phyloP scores from a whole-genome alignment of 1,140 invertebrate genomes.

The Monochamus saltuarius region DNA sequence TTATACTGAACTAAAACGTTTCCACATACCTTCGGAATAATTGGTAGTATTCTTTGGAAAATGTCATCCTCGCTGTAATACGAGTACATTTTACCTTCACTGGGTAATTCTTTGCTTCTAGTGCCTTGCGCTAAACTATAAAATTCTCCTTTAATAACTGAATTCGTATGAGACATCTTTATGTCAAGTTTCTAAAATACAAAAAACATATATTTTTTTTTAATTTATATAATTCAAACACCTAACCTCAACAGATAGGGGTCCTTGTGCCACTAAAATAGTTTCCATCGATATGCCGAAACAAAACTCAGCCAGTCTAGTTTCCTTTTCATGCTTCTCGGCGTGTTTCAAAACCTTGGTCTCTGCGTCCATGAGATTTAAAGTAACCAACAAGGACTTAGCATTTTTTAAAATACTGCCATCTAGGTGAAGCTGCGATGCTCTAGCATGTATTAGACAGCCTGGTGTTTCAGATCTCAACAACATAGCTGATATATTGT shows the following conservation, averaged over 20 bases:
- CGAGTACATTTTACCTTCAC: background rate
- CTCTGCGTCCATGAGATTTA: slow-evolving; percentile 61
- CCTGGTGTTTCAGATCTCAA: slow-evolving; percentile 65
- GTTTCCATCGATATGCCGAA: slow-evolving; percentile 75
- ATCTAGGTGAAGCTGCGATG: slow-evolving; percentile 75
- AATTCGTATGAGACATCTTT: slow-evolving; percentile 67
- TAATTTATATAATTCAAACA: background rate
- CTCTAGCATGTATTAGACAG: slow-evolving; percentile 74
- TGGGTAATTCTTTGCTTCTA: background rate
- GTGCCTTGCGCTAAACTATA: slow-evolving; percentile 46
- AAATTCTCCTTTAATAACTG: slow-evolving; percentile 65
- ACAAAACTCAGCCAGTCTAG: slow-evolving; percentile 67
- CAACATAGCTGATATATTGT: slow-evolving; percentile 75
- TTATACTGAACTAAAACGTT: slow-evolving; percentile 11
- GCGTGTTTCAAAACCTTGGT: slow-evolving; percentile 55
- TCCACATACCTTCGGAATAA: slow-evolving; percentile 70
- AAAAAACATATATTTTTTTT: background rate
- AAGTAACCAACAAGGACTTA: slow-evolving; percentile 70
- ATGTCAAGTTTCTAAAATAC: slow-evolving; percentile 69
- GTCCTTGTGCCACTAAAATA: slow-evolving; percentile 71
- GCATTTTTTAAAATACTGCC: slow-evolving; percentile 72
- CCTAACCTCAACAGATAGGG: slow-evolving; percentile 73
- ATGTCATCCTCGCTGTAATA: slow-evolving; percentile 35
- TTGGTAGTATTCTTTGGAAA: slow-evolving; percentile 59
- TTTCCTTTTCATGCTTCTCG: slow-evolving; percentile 49